Evolutionary conservation across 2,113 vertebrate species (phyloP).

Genomic region (Pterophyllum scalare): DNA sequence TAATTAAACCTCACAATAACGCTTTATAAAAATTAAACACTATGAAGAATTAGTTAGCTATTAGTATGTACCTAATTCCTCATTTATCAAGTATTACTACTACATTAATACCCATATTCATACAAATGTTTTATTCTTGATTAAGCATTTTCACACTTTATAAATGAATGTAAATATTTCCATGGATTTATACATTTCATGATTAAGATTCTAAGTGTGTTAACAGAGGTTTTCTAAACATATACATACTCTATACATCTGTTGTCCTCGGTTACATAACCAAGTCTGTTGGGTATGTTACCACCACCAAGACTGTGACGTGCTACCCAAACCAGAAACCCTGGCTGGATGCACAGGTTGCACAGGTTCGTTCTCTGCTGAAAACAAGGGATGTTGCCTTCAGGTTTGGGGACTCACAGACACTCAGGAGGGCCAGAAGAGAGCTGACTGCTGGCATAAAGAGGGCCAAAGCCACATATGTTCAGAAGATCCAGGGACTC

Average conservation of each 20-base stretch:
- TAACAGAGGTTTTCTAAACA: neutral
- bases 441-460: no score
- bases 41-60: neutral
- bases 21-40: neutral
- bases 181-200: neutral
- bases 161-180: neutral
- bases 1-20: neutral
- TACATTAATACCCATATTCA: neutral
- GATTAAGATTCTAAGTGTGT: neutral
- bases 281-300: no score
- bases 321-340: no score
- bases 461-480: no score
- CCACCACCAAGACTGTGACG: no score
- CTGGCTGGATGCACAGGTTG: no score
- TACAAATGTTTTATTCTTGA: neutral
- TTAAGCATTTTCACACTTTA: neutral
- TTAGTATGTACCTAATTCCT: neutral
- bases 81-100: neutral
- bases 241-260: neutral
- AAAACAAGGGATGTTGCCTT: no score
- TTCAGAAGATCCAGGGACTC: no score
- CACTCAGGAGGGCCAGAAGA: no score
- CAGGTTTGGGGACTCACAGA: no score
- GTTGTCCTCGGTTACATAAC: no score
- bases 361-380: no score